Percentiles rank a stretch among this genome's conserved stretches.
Evolutionary conservation across 2,888 invertebrate species (phyloP).

Genomic region (Bellardia bayeri): DNA sequence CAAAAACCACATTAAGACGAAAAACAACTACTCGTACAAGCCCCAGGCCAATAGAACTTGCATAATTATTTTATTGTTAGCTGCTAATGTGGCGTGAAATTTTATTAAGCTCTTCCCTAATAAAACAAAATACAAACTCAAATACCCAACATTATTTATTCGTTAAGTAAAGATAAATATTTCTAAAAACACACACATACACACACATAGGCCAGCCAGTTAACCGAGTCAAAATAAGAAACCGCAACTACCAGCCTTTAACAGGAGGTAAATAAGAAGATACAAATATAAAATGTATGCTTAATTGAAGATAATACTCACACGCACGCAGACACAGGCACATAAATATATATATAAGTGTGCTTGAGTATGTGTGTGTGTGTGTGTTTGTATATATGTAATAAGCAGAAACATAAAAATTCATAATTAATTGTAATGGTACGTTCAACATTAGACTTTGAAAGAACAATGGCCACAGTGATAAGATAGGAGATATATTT

Average conservation of each 20-base stretch:
- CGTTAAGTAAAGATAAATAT: conserved; percentile 42
- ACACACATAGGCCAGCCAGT: background rate
- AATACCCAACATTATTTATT: conserved; percentile 46
- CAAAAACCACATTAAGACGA: conserved; percentile 2
- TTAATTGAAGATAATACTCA: conserved; percentile 52
- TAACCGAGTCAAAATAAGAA: conserved; percentile 37
- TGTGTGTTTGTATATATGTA: background rate
- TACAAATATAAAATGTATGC: conserved; percentile 47
- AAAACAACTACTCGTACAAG: background rate
- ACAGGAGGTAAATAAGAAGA: conserved; percentile 19
- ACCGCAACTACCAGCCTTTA: conserved; percentile 40
- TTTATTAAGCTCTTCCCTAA: conserved; percentile 73
- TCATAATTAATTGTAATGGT: conserved; percentile 74
- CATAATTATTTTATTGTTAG: conserved; percentile 79
- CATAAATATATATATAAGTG: background rate
- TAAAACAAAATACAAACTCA: conserved; percentile 47
- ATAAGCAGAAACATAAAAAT: conserved; percentile 65
- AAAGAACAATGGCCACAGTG: conserved; percentile 60
- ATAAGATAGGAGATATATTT: conserved; percentile 61
- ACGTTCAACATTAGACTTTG: conserved; percentile 58
- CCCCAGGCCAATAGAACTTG: conserved; percentile 45
- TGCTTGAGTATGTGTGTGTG: background rate
- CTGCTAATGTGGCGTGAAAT: conserved; percentile 80
- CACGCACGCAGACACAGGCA: background rate
- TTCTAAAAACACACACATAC: conserved; percentile 6